Conservation (phyloP, 2,797 vertebrate genomes). For the Pogonophryne albipinna region DNA sequence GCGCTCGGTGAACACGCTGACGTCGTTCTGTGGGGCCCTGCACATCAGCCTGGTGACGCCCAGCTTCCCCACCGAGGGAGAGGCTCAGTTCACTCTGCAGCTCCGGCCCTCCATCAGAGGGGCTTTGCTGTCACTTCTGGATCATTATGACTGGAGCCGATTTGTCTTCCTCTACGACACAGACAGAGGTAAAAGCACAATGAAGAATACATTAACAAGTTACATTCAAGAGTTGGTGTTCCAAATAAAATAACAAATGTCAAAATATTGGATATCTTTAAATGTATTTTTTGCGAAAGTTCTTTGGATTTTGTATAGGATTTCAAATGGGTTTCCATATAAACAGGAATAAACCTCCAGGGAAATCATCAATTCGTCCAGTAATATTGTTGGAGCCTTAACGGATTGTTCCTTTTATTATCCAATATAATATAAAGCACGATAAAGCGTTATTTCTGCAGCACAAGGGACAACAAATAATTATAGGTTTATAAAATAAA, state of each 20-base stretch:
- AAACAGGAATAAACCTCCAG: neutral
- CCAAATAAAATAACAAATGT: neutral
- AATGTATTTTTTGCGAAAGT: neutral
- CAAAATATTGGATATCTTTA: too few species aligned
- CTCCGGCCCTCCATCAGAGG: constrained; percentile 95
- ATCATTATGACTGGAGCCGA: constrained; percentile 97
- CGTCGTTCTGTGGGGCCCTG: constrained; percentile 98
- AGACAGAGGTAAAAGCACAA: constrained; percentile 90
- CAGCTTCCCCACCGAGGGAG: constrained; percentile 97
- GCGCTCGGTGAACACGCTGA: constrained; percentile 98
- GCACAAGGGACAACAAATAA: neutral
- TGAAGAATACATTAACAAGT: neutral
- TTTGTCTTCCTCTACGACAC: constrained; percentile 99
- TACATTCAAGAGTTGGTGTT: neutral
- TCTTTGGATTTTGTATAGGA: neutral
- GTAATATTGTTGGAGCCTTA: neutral
- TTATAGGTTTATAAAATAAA: neutral
- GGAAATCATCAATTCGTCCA: neutral
- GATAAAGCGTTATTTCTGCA: neutral
- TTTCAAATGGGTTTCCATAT: neutral
- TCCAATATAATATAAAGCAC: neutral
- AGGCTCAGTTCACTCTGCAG: constrained; percentile 98
- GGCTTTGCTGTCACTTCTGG: constrained; percentile 93
- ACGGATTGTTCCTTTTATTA: neutral
- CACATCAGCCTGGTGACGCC: constrained; percentile 99